These are phyloP conservation scores for Eugnorisma glareosa DNA, from an alignment of 2,888 invertebrate genomes.

Conservation along the genomic window DNA sequence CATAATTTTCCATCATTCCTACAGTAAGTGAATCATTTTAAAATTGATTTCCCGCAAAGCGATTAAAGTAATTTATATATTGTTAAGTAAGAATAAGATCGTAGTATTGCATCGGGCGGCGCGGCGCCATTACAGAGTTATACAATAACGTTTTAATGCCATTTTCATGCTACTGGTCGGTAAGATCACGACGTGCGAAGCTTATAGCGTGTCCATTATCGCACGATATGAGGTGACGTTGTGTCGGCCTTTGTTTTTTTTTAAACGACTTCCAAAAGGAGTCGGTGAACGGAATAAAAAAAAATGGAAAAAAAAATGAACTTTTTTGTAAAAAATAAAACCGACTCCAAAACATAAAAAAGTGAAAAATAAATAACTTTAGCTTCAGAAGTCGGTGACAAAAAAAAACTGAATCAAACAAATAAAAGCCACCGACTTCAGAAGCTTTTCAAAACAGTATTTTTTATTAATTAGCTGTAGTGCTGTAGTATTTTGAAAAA, in stretches of 20 bases:
- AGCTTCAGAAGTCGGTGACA: too few relatives aligned
- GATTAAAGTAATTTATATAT: slow-evolving; percentile 64
- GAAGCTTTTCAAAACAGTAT: too few relatives aligned
- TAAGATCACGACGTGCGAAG: slow-evolving; percentile 57
- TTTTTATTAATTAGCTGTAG: not conserved
- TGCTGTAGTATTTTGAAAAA: too few relatives aligned
- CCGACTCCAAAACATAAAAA: too few relatives aligned
- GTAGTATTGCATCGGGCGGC: slow-evolving; percentile 44
- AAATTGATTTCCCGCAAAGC: slow-evolving; percentile 61
- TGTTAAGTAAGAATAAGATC: slow-evolving; percentile 53
- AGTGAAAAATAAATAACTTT: too few relatives aligned
- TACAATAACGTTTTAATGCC: slow-evolving; percentile 54
- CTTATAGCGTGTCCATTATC: slow-evolving; percentile 57
- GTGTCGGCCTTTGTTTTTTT: slow-evolving; percentile 3
- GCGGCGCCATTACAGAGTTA: slow-evolving; percentile 45
- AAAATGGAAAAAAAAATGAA: too few relatives aligned
- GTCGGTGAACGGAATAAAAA: too few relatives aligned
- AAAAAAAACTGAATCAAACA: too few relatives aligned
- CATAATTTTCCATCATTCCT: slow-evolving; percentile 48
- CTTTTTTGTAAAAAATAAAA: too few relatives aligned
- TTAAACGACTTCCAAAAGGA: not conserved
- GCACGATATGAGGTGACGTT: slow-evolving; percentile 36
- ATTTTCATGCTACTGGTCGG: slow-evolving; percentile 65
- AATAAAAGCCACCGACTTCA: too few relatives aligned
- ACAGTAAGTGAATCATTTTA: slow-evolving; percentile 48